Base-by-base conservation (phyloP, 1,140 invertebrate species). In the Potamilus streckersoni region DNA sequence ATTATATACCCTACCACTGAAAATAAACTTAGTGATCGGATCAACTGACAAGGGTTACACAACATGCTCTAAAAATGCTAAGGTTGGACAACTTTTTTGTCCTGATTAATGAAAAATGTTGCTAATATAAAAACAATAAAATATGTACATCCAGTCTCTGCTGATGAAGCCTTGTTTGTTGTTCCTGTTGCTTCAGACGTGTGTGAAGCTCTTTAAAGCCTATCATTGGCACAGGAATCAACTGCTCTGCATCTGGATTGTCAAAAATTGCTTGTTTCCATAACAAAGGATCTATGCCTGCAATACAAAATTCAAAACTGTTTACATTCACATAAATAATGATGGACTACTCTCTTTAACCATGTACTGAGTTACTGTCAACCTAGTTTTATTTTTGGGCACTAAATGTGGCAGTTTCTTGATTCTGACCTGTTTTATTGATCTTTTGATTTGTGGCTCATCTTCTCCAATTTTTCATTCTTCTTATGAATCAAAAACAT, bases 221-320 rank as follows among this genome's bases (percentile, higher is more conserved):
- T 79, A 98, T 93, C 89, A 98, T 95, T 3, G 97, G 96, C 5
- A 97, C 95, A 0, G 97, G 97, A 83, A 98, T 95, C 71, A 97
- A 95, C 81, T 94, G 93, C 56, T 93, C 93, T 14, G 95, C 93
- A 90, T 98, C 95, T 0, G 97, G 97, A 91, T 98, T 99, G 84
- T 98, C 96, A 38, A 94, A 87, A 86, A 97, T 96, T 0, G 97
- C 97, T 89, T 98, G 96, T 84, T 91, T 86, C 92, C 92, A 92
- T 60, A 92, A 78, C 31, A 91, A 82, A 38, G 90, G 90, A 85
- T 92, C 91, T 72, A 92, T 90, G 15, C 91, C 91, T 91, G 78
- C 6, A 79, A 76, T 63, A n/a, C 70, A 60, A 58, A 2, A 49
- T 49, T 4, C 38, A 49, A 49, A 75, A 15, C 62, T 20, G 17